Percentiles rank a stretch among this genome's conserved stretches.
These are phyloP conservation scores for Etheostoma perlongum DNA, from an alignment of 2,797 vertebrate species.

Conservation along the genomic window DNA sequence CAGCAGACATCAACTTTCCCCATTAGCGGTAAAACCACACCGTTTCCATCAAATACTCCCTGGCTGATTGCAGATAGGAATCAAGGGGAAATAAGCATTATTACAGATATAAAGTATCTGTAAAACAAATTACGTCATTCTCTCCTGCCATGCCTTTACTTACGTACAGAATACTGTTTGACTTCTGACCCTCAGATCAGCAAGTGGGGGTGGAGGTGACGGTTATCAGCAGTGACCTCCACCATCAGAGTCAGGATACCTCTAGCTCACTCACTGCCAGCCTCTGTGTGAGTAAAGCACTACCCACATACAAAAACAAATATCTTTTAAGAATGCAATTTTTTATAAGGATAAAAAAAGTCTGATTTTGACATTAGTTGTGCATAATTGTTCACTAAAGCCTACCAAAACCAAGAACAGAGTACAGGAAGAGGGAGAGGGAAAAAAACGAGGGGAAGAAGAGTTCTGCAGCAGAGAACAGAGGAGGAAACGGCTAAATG, in stretches of 20 bases:
- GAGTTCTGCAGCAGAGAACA: slow-evolving; percentile 86
- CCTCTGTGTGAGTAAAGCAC: slow-evolving; percentile 82
- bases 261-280: slow-evolving; percentile 90
- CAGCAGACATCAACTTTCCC: slow-evolving; percentile 90
- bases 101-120: slow-evolving; percentile 32
- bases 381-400: slow-evolving; percentile 65
- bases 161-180: slow-evolving; percentile 61
- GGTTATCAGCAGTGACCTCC: slow-evolving; percentile 90
- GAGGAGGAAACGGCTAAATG: slow-evolving; percentile 93
- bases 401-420: slow-evolving; percentile 80
- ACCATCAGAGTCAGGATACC: slow-evolving; percentile 91
- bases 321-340: slow-evolving; percentile 28
- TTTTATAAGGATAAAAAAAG: slow-evolving; percentile 35
- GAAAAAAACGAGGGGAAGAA: slow-evolving; percentile 79
- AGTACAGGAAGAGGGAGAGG: slow-evolving; percentile 77
- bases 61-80: slow-evolving; percentile 63
- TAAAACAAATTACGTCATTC: slow-evolving; percentile 35
- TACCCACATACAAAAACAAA: slow-evolving; percentile 14
- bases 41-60: slow-evolving; percentile 72
- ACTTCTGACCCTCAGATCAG: slow-evolving; percentile 85
- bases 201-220: slow-evolving; percentile 89
- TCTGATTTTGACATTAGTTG: slow-evolving; percentile 66
- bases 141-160: slow-evolving; percentile 37
- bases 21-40: slow-evolving; percentile 76
- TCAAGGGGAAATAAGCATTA: slow-evolving; percentile 52